These are phyloP conservation scores for Drosophila pseudotalamancana DNA, from an alignment of 2,888 invertebrate species.

Conservation along the genomic window DNA sequence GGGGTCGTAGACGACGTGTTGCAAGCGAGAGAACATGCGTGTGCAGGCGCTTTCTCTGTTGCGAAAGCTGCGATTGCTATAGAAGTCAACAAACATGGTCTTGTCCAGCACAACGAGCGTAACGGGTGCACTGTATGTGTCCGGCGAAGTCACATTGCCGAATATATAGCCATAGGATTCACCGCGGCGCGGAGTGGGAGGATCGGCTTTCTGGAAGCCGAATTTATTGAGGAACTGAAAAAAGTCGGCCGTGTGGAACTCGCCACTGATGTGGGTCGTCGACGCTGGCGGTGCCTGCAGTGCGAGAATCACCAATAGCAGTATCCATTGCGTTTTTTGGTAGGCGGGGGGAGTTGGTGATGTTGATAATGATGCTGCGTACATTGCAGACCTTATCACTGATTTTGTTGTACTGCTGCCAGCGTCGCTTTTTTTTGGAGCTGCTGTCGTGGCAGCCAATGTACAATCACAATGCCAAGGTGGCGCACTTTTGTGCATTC, in stretches of 20 bases:
- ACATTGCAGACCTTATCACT: constrained; percentile 47
- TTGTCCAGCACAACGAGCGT: constrained; percentile 96
- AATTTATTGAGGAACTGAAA: constrained; percentile 97
- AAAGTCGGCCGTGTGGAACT: constrained; percentile 89
- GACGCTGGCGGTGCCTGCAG: constrained; percentile 28
- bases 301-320: constrained; percentile 34
- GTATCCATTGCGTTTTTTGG: constrained; percentile 25
- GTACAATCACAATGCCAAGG: constrained; percentile 58
- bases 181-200: constrained; percentile 86
- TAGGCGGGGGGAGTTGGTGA: constrained; percentile 23
- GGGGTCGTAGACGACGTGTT: constrained; percentile 92
- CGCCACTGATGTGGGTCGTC: constrained; percentile 87
- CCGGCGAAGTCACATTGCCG: constrained; percentile 94
- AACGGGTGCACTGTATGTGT: constrained; percentile 87
- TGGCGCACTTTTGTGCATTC: constrained; percentile 75
- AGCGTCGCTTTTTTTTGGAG: constrained; percentile 6
- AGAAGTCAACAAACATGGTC: constrained; percentile 94
- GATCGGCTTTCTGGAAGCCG: constrained; percentile 98
- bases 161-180: constrained; percentile 97
- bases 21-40: constrained; percentile 93
- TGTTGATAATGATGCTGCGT: constrained; percentile 40
- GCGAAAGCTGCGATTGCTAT: constrained; percentile 89
- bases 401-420: constrained; percentile 20
- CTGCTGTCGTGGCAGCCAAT: constrained; percentile 53
- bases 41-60: constrained; percentile 91